Base-by-base conservation (phyloP, 2,797 vertebrate species). In the Sylvilagus floridanus region DNA sequence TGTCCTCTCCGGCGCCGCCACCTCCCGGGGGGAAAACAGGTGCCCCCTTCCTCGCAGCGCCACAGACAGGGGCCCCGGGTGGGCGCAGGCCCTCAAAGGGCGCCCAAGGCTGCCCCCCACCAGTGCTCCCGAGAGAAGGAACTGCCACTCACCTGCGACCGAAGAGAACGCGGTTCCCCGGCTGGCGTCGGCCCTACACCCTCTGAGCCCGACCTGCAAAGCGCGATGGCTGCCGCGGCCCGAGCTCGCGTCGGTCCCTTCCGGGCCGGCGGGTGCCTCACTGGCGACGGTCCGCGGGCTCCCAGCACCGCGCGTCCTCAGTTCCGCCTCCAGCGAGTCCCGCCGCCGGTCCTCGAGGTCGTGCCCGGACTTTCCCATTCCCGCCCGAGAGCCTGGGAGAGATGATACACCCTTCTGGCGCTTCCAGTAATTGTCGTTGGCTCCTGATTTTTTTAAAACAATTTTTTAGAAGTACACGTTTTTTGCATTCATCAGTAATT, bases 251-350 rank as follows among this genome's bases (percentile, higher is more conserved):
- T 42, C 60, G 50, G 82, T 62, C 78, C 52, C 95, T 97, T 97
- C 97, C 96, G 96, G 93, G 65, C 85, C 72, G 86, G 78, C 52
- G 37, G 17, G 93, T 91, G 94, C 71, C 50, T 83, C 92, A 12
- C 52, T 50, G 12, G 52, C 32, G 57, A 91, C 54, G 14, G 84
- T 96, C 97, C 95, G 32, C 50, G 4, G 75, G 90, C 8, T 63
- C 0, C 77, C 57, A 1, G 68, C 26, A 9, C 92, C 19, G 4
- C 8, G 21, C 2, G 54, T 1, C 28, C 52, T 19, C 42, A 73
- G 97, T 97, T 97, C 97, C 97, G 95, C 94, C 88, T 92, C 90
- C 65, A 11, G 12, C 50, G 13, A 5, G 79, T 92, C 84, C 66
- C 47, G 32, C 32, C 0, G 5, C 79, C 78, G 50, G 21, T 37